phyloP scores from a whole-genome alignment of 2,113 vertebrate species.

The Triplophysa siluroides region DNA sequence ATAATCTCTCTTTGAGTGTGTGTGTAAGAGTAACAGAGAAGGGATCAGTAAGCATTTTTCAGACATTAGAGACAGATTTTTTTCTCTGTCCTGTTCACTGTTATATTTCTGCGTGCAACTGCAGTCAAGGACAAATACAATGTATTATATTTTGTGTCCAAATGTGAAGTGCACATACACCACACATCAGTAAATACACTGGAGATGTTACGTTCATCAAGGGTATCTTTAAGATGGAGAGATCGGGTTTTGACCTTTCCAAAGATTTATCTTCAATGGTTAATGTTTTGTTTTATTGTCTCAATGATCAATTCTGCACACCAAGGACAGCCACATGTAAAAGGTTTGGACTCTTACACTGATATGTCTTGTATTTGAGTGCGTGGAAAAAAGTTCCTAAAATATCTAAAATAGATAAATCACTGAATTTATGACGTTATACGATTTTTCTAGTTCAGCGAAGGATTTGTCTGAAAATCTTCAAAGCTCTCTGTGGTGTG shows the following conservation, averaged over 20 bases:
- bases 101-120: not conserved
- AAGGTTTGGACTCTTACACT: too few species aligned
- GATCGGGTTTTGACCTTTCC: too few species aligned
- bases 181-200: too few species aligned
- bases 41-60: constrained; percentile 4
- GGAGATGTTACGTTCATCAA: too few species aligned
- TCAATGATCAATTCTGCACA: not conserved
- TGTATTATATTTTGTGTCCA: not conserved
- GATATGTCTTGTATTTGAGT: too few species aligned
- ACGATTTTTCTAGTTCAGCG: constrained; percentile 32
- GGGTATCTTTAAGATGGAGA: too few species aligned
- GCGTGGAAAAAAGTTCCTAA: too few species aligned
- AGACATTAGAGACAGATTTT: not conserved
- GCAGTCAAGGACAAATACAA: constrained; percentile 4
- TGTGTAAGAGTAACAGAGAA: not conserved
- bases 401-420: too few species aligned
- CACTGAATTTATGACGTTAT: not conserved
- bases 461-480: constrained; percentile 46
- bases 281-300: not conserved
- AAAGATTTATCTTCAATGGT: too few species aligned
- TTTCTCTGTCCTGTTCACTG: not conserved
- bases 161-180: too few species aligned
- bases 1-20: not conserved
- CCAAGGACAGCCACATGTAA: not conserved
- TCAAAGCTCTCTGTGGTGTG: constrained; percentile 28